Base-by-base conservation (phyloP, 2,797 vertebrate species). In the Pseudotriccus pelzelni region DNA sequence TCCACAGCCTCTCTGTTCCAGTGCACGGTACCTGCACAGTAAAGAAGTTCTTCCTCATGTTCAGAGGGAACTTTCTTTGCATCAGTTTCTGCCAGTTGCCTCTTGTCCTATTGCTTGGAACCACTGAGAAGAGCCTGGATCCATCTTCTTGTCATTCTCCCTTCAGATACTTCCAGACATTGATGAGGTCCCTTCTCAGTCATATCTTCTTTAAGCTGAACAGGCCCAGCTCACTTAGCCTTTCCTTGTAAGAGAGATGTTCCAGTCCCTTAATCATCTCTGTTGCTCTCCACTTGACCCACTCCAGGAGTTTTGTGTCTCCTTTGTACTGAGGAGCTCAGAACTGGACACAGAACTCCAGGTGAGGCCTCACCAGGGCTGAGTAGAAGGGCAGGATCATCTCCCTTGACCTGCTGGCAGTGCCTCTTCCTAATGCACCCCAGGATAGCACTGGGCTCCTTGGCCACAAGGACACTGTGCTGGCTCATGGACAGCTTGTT, bases 1-100 rank as follows among this genome's bases (percentile, higher is more conserved):
- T 34, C 12, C 50, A 50, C 43, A 15, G 70, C 2, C 14, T 12
- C 21, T 52, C 12, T 3, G 3, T 44, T 23, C 17, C 44, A 70
- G 24, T 14, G n/a, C 28, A 44, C 0, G 0, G 9, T 11, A 64
- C 20, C n/a, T 5, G 4, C 64, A 70, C 28, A 39, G 28, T 13
- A 58, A 63, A n/a, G 47, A 68, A 56, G 9, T 11, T 34, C 27
- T 25, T 56, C 22, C 32, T 50, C 12, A 1, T 4, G 23, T 34
- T 70, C 23, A 56, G 28, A 6, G 22, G 14, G 9, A 69, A 69
- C 16, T 49, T 24, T 16, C 37, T 16, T 9, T 13, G 28, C 37
- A 56, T 16, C 21, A 16, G 10, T 52, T 77, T 64, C 24, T 64
- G 8, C 28, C 20, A 34, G 12, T 6, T 49, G 43, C 17, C 36